A percentile compares a stretch with the other conserved stretches of the same genome.
Conservation (phyloP, 2,113 vertebrate species). For the Leuciscus idus region DNA sequence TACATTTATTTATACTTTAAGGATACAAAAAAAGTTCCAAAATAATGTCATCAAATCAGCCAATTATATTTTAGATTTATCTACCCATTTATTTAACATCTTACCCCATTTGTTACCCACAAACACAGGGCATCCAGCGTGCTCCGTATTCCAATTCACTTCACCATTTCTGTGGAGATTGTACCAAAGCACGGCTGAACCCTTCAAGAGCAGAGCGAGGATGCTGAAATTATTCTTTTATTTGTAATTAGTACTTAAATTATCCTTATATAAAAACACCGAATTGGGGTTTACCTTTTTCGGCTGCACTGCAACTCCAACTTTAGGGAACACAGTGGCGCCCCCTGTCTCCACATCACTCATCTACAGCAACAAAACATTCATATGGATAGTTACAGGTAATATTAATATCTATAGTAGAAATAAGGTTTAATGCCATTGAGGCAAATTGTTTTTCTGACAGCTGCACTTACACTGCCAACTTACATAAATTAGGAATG, state of each 20-base stretch:
- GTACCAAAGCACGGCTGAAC: slow-evolving; percentile 58
- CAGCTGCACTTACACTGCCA: neutral
- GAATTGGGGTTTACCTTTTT: slow-evolving; percentile 75
- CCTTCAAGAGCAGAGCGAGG: slow-evolving; percentile 31
- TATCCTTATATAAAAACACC: accelerated
- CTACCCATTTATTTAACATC: neutral
- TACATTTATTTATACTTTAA: neutral
- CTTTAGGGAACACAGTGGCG: slow-evolving; percentile 83
- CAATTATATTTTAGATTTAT: neutral
- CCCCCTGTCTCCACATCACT: slow-evolving; percentile 86
- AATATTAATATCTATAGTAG: neutral
- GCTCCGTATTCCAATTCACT: neutral
- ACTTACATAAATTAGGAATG: slow-evolving; percentile 53
- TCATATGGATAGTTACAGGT: neutral
- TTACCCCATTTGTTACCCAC: slow-evolving; percentile 58
- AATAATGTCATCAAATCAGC: neutral
- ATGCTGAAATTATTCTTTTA: neutral
- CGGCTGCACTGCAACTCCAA: slow-evolving; percentile 83
- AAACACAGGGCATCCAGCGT: slow-evolving; percentile 53
- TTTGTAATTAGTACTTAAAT: neutral
- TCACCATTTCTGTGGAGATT: slow-evolving; percentile 47
- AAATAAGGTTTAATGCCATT: neutral
- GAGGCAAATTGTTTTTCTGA: neutral
- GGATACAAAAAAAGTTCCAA: neutral
- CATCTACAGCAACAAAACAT: slow-evolving; percentile 70